Conservation (phyloP, 2,797 vertebrate genomes). For the Lagodon rhomboides region DNA sequence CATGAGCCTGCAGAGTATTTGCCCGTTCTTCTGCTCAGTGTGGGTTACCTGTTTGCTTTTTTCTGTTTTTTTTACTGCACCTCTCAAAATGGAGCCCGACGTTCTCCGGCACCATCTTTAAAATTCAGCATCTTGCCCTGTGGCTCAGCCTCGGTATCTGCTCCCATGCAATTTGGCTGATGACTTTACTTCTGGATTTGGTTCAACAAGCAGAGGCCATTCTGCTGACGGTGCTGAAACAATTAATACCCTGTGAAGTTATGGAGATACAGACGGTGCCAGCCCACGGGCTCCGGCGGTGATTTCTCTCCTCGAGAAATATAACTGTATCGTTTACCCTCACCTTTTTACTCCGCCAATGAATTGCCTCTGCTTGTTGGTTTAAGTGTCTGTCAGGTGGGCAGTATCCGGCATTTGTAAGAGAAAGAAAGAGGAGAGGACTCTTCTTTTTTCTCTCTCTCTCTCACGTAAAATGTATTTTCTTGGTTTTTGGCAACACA, state of each 20-base stretch:
- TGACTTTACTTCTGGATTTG: slow-evolving; percentile 81
- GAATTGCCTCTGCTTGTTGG: slow-evolving; percentile 51
- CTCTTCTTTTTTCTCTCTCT: neutral
- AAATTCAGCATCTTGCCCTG: slow-evolving; percentile 52
- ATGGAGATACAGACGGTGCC: slow-evolving; percentile 77
- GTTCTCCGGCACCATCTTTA: slow-evolving; percentile 40
- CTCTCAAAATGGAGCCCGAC: slow-evolving; percentile 42
- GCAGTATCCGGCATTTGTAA: slow-evolving; percentile 13
- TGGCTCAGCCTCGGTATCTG: slow-evolving; percentile 58
- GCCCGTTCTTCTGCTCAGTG: neutral
- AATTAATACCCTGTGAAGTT: slow-evolving; percentile 85
- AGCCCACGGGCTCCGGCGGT: slow-evolving; percentile 52
- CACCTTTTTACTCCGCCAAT: slow-evolving; percentile 47
- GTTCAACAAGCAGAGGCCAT: slow-evolving; percentile 81
- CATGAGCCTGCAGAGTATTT: neutral
- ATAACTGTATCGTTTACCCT: slow-evolving; percentile 52
- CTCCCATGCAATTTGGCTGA: slow-evolving; percentile 83
- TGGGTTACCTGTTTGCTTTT: slow-evolving; percentile 36
- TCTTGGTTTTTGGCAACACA: slow-evolving; percentile 26
- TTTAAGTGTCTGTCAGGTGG: slow-evolving; percentile 45
- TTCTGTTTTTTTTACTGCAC: slow-evolving; percentile 35
- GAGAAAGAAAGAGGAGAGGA: neutral
- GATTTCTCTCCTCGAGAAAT: slow-evolving; percentile 55
- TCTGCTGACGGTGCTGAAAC: slow-evolving; percentile 85
- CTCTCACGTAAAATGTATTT: neutral